Evolutionary conservation across 2,888 invertebrate species (phyloP).

Genomic region (Cataglyphis rosenhaueri): DNA sequence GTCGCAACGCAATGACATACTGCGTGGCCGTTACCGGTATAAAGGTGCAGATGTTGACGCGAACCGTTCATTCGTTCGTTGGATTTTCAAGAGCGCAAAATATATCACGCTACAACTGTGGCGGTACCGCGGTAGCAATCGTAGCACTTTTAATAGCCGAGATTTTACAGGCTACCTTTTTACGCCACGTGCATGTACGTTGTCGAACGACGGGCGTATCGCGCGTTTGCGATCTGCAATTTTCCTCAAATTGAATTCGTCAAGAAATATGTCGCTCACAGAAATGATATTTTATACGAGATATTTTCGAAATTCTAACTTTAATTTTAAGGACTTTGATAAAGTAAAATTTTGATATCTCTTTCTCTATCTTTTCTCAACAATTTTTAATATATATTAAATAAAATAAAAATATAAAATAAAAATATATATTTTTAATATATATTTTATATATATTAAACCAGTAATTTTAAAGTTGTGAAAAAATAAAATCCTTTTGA

Average conservation of each 20-base stretch:
- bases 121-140: constrained; percentile 23
- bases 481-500: background rate
- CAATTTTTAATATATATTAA: background rate
- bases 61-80: constrained; percentile 6
- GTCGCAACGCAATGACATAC: constrained; percentile 24
- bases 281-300: background rate
- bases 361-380: background rate
- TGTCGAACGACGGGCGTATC: constrained; percentile 5
- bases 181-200: constrained; percentile 28
- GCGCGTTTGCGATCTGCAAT: constrained; percentile 20
- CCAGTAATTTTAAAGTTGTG: background rate
- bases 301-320: background rate
- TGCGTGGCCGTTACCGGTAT: constrained; percentile 20
- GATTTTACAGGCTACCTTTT: constrained; percentile 28
- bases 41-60: constrained; percentile 40
- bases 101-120: constrained; percentile 27
- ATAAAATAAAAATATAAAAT: no score
- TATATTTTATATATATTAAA: no score
- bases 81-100: constrained; percentile 34
- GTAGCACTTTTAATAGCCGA: constrained; percentile 28
- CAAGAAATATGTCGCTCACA: background rate
- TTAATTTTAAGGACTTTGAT: background rate
- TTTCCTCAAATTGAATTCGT: constrained; percentile 12
- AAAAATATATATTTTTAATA: no score
- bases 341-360: background rate